A percentile compares a stretch with the other conserved stretches of the same genome.
phyloP scores from a whole-genome alignment of 1,140 invertebrate species.

The Pteromalus puparum region DNA sequence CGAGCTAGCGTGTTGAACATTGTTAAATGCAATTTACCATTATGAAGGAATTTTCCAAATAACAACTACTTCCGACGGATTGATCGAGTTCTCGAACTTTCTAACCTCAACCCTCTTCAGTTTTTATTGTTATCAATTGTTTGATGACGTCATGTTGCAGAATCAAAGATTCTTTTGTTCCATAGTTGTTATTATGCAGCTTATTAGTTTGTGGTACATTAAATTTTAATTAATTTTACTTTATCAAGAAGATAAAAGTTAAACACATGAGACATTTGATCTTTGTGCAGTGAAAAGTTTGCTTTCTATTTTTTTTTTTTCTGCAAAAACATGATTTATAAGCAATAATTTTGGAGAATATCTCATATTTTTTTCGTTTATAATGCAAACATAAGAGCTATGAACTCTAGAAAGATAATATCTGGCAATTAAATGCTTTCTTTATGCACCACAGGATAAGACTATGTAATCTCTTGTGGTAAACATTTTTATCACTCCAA shows the following conservation, averaged over 20 bases:
- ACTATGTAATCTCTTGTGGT: neutral
- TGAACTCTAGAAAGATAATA: neutral
- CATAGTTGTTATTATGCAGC: no score
- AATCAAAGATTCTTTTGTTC: neutral
- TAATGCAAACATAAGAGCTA: neutral
- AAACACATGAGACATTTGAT: neutral
- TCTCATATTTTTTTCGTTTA: neutral
- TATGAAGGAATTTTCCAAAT: neutral
- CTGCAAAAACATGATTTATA: no score
- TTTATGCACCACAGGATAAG: neutral
- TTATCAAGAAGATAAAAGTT: neutral
- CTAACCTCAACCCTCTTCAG: neutral
- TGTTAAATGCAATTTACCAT: neutral
- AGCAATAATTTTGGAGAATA: no score
- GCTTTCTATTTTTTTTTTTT: no score
- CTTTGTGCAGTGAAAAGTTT: neutral
- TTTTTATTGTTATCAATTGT: neutral
- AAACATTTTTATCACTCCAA: slow-evolving; percentile 5
- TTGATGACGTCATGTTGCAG: slow-evolving; percentile 22
- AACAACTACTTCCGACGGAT: neutral
- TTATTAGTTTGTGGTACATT: no score
- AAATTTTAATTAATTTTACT: neutral
- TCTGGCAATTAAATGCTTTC: neutral
- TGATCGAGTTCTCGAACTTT: neutral
- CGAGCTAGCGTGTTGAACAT: neutral